Percentiles rank a stretch among this genome's conserved stretches.
Conservation (phyloP, 2,888 invertebrate genomes). For the Drosophila cognata region DNA sequence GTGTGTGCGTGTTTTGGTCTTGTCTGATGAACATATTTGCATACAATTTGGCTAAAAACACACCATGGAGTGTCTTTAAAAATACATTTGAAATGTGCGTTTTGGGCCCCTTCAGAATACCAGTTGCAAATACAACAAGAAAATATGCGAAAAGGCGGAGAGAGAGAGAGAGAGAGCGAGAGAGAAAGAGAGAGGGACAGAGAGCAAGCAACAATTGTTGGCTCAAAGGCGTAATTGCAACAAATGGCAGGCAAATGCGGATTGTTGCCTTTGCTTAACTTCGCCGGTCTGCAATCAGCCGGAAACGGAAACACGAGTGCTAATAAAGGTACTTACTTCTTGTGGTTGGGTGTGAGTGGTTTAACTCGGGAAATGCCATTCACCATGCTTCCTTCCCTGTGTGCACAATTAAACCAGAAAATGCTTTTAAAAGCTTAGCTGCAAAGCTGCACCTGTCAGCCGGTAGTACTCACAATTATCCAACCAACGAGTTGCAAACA, state of each 20-base stretch:
- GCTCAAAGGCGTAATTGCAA: constrained; percentile 80
- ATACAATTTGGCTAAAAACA: constrained; percentile 80
- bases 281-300: constrained; percentile 64
- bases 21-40: constrained; percentile 65
- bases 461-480: constrained; percentile 34
- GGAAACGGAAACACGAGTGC: constrained; percentile 61
- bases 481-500: constrained; percentile 23
- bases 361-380: not conserved
- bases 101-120: constrained; percentile 10
- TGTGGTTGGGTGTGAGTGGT: constrained; percentile 17
- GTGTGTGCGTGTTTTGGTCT: constrained; percentile 31
- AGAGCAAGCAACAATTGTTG: constrained; percentile 75
- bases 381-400: no score
- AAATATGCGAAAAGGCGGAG: not conserved
- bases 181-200: not conserved
- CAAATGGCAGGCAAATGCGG: constrained; percentile 51
- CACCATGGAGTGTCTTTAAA: constrained; percentile 77
- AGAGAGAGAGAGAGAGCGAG: not conserved
- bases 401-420: constrained; percentile 54
- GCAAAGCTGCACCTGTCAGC: constrained; percentile 37
- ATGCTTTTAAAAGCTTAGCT: constrained; percentile 68
- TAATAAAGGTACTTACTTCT: constrained; percentile 67
- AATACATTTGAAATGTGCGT: constrained; percentile 72
- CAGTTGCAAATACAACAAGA: constrained; percentile 9
- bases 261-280: constrained; percentile 14